Base-by-base conservation (phyloP, 1,140 invertebrate species). In the Cheumatopsyche charites region DNA sequence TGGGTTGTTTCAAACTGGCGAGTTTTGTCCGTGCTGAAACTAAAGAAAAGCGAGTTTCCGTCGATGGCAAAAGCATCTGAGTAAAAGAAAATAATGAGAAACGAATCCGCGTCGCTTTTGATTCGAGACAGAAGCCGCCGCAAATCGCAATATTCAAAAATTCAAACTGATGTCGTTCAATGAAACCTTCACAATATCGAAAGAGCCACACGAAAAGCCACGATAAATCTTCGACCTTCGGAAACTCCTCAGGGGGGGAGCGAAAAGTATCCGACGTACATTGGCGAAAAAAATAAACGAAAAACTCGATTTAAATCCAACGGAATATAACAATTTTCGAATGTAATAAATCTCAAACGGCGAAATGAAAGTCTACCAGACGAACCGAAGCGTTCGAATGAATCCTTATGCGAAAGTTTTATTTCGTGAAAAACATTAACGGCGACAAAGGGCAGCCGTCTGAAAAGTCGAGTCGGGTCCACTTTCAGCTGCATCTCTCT, bases 401-500 rank as follows among this genome's bases (percentile, higher is more conserved):
- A n/a, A n/a, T n/a, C n/a, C n/a, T n/a, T n/a, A n/a, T n/a, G n/a
- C n/a, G n/a, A n/a, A n/a, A n/a, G 29, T 36, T 36, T 36, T 36
- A 36, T 36, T 36, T 36, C 9, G 3, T 62, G 29, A 26, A 65
- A 65, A 65, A 65, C 47, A 52, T 5, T 17, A n/a, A 42, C 62
- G 55, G 5, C 19, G 29, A 65, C 62, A 65, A 65, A 26, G n/a
- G 23, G 23, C 58, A 17, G 25, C 3, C 9, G 58, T n/a, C 12
- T 6, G 63, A 43, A 66, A 47, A 47, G 12, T 43, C 15, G 15
- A 15, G 42, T 29, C n/a, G n/a, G n/a, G n/a, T n/a, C 7, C 43
- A 66, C 41, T 47, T 47, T 66, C 63, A 47, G 43, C 47, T 47
- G 63, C 63, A 66, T 66, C 47, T 25, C 42, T 66, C 41, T n/a